Evolutionary conservation across 92 coral and sea anemone species (phyloP).

Genomic region (Porites rus): DNA sequence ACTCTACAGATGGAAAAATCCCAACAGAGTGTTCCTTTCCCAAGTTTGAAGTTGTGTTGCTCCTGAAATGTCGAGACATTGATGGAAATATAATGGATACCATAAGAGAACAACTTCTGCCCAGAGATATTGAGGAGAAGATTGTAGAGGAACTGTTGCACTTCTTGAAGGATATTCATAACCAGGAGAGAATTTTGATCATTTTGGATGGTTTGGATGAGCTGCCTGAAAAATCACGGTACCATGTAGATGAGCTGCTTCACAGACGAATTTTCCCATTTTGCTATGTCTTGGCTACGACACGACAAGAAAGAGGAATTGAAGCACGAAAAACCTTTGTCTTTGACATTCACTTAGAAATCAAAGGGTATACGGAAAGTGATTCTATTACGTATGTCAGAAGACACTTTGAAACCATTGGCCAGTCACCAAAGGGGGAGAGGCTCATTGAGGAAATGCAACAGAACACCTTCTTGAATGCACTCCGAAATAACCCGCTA

Average conservation of each 20-base stretch:
- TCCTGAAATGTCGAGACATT: not conserved
- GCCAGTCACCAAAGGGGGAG: not conserved
- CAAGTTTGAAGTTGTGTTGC: not conserved
- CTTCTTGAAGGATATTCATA: not conserved
- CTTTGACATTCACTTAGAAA: not conserved
- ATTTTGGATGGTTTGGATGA: not conserved
- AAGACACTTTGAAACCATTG: not conserved
- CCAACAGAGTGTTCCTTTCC: not conserved
- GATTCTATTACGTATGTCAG: not conserved
- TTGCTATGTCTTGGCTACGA: not conserved
- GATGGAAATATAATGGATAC: not conserved
- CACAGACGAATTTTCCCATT: not conserved
- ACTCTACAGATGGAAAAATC: not conserved
- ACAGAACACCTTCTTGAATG: not conserved
- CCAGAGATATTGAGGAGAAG: not conserved
- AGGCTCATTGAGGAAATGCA: not conserved
- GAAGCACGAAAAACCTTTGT: not conserved
- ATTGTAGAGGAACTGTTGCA: no score
- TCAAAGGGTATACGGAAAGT: not conserved
- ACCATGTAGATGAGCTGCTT: not conserved
- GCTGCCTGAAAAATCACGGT: not conserved
- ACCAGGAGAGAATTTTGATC: not conserved
- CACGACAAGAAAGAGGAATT: not conserved
- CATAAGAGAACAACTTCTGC: not conserved
- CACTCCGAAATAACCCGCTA: not conserved